A percentile compares a stretch with the other conserved stretches of the same genome.
These are phyloP conservation scores for Tringa solitaria DNA, from an alignment of 2,113 vertebrate genomes.

Conservation along the genomic window DNA sequence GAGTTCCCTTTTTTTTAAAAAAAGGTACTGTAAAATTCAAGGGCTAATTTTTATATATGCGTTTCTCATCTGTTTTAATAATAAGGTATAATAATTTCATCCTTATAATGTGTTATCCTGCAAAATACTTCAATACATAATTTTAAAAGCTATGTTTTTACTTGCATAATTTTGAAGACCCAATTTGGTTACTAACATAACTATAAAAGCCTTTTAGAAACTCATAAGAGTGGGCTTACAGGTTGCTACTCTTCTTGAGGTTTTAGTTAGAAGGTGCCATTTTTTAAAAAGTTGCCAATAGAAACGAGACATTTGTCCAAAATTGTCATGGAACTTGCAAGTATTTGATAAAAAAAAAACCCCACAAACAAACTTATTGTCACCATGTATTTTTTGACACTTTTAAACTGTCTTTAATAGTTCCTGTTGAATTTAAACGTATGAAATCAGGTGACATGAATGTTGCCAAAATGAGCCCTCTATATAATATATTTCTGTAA, in stretches of 20 bases:
- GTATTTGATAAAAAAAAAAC: neutral
- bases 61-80: neutral
- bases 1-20: neutral
- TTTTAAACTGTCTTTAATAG: neutral
- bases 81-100: neutral
- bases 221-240: neutral
- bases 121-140: neutral
- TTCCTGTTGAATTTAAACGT: neutral
- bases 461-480: fast-evolving
- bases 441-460: neutral
- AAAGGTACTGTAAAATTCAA: neutral
- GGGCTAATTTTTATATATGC: neutral
- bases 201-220: neutral
- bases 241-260: neutral
- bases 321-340: neutral
- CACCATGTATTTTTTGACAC: neutral
- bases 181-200: neutral
- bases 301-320: neutral
- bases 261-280: neutral
- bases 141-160: neutral
- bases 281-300: neutral
- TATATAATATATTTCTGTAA: neutral
- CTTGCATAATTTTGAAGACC: neutral
- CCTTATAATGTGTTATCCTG: neutral
- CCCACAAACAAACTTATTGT: neutral